Conservation (phyloP, 2,797 vertebrate species). For the Periparus ater region DNA sequence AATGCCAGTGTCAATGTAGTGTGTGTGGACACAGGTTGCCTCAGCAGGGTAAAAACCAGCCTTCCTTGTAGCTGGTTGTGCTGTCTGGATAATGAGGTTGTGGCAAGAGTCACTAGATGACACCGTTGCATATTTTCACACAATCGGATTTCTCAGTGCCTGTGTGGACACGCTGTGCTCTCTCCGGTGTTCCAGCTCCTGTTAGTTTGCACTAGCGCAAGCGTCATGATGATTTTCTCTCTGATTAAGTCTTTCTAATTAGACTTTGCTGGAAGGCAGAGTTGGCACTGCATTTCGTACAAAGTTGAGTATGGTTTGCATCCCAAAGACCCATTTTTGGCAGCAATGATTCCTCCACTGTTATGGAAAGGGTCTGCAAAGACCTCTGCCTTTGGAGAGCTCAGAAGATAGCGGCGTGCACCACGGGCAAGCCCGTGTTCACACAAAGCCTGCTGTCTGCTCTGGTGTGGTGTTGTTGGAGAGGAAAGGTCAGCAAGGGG, state of each 20-base stretch:
- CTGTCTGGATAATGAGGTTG: neutral
- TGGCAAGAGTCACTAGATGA: conserved; percentile 5
- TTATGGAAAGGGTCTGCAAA: neutral
- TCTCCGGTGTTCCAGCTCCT: neutral
- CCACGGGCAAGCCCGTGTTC: rapidly evolving
- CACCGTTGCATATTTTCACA: neutral
- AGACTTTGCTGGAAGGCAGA: neutral
- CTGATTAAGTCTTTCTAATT: neutral
- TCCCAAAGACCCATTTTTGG: neutral
- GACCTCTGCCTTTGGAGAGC: neutral
- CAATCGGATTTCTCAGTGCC: neutral
- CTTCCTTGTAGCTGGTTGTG: neutral
- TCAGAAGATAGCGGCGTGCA: rapidly evolving
- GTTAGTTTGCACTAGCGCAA: neutral
- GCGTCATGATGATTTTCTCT: neutral
- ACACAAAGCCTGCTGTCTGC: neutral
- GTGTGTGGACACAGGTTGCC: neutral
- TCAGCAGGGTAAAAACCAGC: too few relatives aligned
- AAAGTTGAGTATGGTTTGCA: neutral
- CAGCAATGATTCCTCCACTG: neutral
- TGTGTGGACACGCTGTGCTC: rapidly evolving
- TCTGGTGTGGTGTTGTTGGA: neutral
- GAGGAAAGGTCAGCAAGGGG: neutral
- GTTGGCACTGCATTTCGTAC: neutral
- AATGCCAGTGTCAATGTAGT: neutral